Base-by-base conservation (phyloP, 2,113 vertebrate species). In the Athene cunicularia region DNA sequence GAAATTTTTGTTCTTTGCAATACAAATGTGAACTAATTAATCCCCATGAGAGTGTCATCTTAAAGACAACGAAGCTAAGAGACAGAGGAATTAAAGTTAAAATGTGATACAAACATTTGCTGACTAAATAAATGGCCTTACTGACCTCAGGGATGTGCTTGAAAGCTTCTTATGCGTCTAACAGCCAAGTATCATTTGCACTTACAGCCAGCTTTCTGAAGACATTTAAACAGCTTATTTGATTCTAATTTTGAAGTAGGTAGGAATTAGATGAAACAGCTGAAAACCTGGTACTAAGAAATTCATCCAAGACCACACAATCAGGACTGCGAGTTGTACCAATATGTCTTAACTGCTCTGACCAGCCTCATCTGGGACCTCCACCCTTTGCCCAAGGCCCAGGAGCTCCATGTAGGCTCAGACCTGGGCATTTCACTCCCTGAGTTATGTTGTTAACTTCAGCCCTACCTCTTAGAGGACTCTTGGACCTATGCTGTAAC, bases 151-250 rank as follows among this genome's bases (percentile, higher is more conserved):
- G 12, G 59, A 75, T 35, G 16, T 30, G 26, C 56, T 55, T 85
- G 88, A 93, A 95, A 88, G 9, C 71, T 90, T 88, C 53, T 80
- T 74, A 63, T 5, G 4, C 74, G 28, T 53, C 72, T 80, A 59
- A 88, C 22, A 62, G n/a, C n/a, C 55, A 50, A 49, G 11, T 47
- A 67, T 33, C 9, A 60, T 41, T 81, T 76, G 30, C 27, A 76
- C 13, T 86, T 87, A 73, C 5, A 64, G 24, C 9, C 20, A 72
- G 4, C 4, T 81, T 94, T 87, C 71, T 90, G 8, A 79, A 87
- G 27, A 47, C 5, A 64, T 81, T 67, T 50, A 43, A 50, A 77
- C 14, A 74, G 21, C 33, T 52, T 33, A 60, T 60, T 90, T 0
- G 3, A 43, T 81, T 87, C 28, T 55, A 50, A 66, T 59, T 79